A percentile compares a stretch with the other conserved stretches of the same genome.
phyloP scores from a whole-genome alignment of 2,888 invertebrate species.

The Drosophila stalkeri region DNA sequence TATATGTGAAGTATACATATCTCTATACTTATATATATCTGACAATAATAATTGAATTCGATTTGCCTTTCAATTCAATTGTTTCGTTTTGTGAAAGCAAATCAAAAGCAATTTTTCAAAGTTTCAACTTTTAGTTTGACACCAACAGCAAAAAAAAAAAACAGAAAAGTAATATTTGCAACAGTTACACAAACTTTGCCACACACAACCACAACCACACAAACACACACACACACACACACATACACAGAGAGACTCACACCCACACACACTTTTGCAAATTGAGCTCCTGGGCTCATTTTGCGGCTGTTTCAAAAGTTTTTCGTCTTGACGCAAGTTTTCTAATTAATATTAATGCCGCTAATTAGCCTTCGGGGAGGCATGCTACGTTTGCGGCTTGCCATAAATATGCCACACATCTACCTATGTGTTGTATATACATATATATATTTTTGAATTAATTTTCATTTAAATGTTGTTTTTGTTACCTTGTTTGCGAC shows the following conservation, averaged over 20 bases:
- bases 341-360: slow-evolving; percentile 73
- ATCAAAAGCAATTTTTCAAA: slow-evolving; percentile 40
- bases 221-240: not conserved
- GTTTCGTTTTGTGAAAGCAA: slow-evolving; percentile 60
- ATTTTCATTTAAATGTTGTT: not conserved
- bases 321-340: slow-evolving; percentile 55
- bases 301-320: slow-evolving; percentile 41
- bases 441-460: slow-evolving; percentile 1
- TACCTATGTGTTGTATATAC: not conserved
- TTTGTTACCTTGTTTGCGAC: slow-evolving; percentile 17
- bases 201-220: not conserved
- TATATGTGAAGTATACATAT: not conserved
- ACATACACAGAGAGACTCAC: not conserved
- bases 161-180: slow-evolving; percentile 41
- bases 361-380: slow-evolving; percentile 58
- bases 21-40: not conserved
- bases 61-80: slow-evolving; percentile 25
- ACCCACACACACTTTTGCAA: slow-evolving; percentile 6
- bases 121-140: slow-evolving; percentile 57
- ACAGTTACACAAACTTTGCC: slow-evolving; percentile 42
- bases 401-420: not conserved
- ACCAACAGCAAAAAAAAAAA: slow-evolving; percentile 43
- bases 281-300: slow-evolving; percentile 59
- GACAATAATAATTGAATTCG: slow-evolving; percentile 16
- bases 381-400: slow-evolving; percentile 10